Base-by-base conservation (phyloP, 2,797 vertebrate species). In the Aphelocoma californica region DNA sequence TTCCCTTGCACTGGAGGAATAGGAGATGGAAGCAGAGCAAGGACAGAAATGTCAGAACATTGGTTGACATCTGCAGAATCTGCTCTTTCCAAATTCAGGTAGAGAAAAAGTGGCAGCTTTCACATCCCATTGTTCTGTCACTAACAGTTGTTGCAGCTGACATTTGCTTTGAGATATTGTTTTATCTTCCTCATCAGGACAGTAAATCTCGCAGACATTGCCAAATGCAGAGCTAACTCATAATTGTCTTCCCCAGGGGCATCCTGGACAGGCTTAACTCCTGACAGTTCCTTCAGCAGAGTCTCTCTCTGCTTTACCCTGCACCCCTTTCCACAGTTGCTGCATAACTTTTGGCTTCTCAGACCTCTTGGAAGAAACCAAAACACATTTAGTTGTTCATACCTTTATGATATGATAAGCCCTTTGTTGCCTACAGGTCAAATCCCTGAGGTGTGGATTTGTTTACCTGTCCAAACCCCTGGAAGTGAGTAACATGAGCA, bases 1-100 rank as follows among this genome's bases (percentile, higher is more conserved):
- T 86, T 88, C 38, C 53, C 29, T 74, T 70, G 67, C 23, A 31
- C 25, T 29, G 66, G 14, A 1, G 0, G n/a, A 80, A 26, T 2
- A 26, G 60, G 12, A 13, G 4, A 20, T 45, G 65, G 77, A 83
- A 54, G 23, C 45, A 57, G 45, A 83, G 38, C 34, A 88, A 61
- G 60, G 17, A 48, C n/a, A 78, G 50, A 42, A 56, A 42, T 0
- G 0, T 48, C 65, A 0, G 1, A 48, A 26, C 0, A 0, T 7
- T 86, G 36, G 40, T 4, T 83, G 48, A 34, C 48, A 38, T 56
- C 51, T 47, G 10, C 40, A 88, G 72, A 85, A 73, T 38, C 53
- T 60, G 12, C 53, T 73, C 20, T 78, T 61, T 78, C 18, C 54
- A 88, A 81, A 88, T 53, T 40, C 65, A 57, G 32, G 48, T 18